Evolutionary conservation across 2,888 invertebrate genomes (phyloP).

Genomic region (Sinhomidia bicolor): DNA sequence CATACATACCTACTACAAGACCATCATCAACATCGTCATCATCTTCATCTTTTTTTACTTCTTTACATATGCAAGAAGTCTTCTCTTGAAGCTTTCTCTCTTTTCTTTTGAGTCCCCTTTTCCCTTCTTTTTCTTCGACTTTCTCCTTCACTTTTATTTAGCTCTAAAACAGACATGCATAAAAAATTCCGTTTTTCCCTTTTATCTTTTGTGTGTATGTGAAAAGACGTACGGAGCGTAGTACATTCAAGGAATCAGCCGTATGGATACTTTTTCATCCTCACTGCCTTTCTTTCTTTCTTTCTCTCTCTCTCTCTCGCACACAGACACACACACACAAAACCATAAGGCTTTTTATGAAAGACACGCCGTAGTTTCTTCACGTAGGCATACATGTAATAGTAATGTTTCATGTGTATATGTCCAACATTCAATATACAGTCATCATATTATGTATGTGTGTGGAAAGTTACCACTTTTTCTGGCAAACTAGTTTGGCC

Average conservation of each 20-base stretch:
- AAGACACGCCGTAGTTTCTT: constrained; percentile 16
- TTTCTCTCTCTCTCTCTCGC: no score
- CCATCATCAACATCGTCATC: constrained; percentile 10
- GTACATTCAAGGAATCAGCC: background rate
- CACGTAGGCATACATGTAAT: constrained; percentile 40
- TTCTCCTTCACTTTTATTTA: constrained; percentile 62
- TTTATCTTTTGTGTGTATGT: constrained; percentile 48
- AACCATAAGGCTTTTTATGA: constrained; percentile 29
- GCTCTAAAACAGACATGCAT: constrained; percentile 54
- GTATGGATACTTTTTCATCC: constrained; percentile 47
- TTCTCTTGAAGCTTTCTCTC: constrained; percentile 13
- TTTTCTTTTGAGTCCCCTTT: constrained; percentile 23
- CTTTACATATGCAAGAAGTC: constrained; percentile 51
- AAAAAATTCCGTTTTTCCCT: constrained; percentile 51
- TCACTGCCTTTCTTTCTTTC: no score
- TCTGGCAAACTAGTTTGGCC: constrained; percentile 37
- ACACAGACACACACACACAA: background rate
- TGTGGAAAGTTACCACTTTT: constrained; percentile 35
- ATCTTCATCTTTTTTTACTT: constrained; percentile 25
- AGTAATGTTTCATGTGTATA: constrained; percentile 30
- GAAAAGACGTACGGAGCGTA: constrained; percentile 10
- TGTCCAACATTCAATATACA: background rate
- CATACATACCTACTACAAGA: no score
- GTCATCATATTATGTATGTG: constrained; percentile 8
- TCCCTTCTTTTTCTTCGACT: constrained; percentile 46